Conservation (phyloP, 2,888 invertebrate species). For the Zele albiditarsus region DNA sequence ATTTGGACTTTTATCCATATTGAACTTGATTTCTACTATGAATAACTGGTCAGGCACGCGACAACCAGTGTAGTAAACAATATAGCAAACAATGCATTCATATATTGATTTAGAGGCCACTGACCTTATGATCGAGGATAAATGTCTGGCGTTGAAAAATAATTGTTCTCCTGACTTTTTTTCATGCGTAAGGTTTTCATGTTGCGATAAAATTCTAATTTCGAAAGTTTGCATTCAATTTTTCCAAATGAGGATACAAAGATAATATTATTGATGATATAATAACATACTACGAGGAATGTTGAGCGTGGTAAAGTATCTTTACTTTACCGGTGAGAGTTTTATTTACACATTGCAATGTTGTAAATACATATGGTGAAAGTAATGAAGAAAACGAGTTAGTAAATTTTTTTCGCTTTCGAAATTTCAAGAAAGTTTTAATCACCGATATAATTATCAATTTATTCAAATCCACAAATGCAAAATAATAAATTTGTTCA, state of each 20-base stretch:
- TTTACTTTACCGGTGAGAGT: not conserved
- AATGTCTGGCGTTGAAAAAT: not conserved
- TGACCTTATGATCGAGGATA: not conserved
- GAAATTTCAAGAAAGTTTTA: constrained; percentile 19
- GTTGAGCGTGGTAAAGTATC: not conserved
- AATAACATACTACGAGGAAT: not conserved
- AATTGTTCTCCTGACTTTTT: not conserved
- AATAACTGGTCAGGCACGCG: not conserved
- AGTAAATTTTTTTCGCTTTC: constrained; percentile 25
- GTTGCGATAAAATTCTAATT: not conserved
- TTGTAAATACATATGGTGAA: constrained; percentile 26
- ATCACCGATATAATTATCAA: not conserved
- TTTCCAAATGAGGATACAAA: not conserved
- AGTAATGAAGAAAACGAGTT: constrained; percentile 29
- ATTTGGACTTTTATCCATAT: not conserved
- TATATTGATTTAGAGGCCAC: not conserved
- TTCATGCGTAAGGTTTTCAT: not conserved
- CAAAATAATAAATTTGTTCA: not conserved
- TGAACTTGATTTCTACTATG: not conserved
- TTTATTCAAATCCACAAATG: not conserved
- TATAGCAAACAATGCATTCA: too few species aligned
- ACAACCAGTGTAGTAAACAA: too few species aligned
- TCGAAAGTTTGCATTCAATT: not conserved
- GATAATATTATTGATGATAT: not conserved
- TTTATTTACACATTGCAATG: not conserved